These are phyloP conservation scores for Strix uralensis DNA, from an alignment of 2,113 vertebrate genomes.

Conservation along the genomic window DNA sequence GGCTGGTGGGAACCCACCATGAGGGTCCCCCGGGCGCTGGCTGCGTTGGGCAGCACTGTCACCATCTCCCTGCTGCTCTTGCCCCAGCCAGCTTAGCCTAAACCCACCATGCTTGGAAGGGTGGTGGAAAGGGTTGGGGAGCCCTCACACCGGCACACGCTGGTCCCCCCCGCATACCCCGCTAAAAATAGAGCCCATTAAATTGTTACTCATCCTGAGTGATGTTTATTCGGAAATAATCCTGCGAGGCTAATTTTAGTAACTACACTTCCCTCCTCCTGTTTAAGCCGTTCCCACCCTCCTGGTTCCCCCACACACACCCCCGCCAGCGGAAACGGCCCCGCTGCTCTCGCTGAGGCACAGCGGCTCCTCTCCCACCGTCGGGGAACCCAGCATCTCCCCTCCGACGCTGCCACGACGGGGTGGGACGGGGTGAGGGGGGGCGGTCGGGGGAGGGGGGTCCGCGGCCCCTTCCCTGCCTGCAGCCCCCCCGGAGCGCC, in stretches of 20 bases:
- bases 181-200: neutral
- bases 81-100: neutral
- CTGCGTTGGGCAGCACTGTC: accelerated
- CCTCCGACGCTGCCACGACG: accelerated
- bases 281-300: neutral
- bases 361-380: accelerated
- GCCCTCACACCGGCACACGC: accelerated
- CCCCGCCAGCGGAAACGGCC: accelerated
- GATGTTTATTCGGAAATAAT: neutral
- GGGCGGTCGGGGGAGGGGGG: accelerated
- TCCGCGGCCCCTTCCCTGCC: neutral
- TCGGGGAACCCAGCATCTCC: neutral
- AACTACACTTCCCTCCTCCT: neutral
- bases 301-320: neutral
- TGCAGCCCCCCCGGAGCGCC: no score
- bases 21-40: accelerated
- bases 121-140: neutral
- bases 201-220: neutral
- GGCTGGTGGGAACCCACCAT: accelerated
- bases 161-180: no score
- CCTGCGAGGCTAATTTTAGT: neutral
- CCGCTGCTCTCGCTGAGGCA: accelerated
- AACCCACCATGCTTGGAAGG: accelerated
- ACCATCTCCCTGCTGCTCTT: accelerated
- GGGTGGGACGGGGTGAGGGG: no score